Base-by-base conservation (phyloP, 2,888 invertebrate genomes). In the Argyresthia albistria region DNA sequence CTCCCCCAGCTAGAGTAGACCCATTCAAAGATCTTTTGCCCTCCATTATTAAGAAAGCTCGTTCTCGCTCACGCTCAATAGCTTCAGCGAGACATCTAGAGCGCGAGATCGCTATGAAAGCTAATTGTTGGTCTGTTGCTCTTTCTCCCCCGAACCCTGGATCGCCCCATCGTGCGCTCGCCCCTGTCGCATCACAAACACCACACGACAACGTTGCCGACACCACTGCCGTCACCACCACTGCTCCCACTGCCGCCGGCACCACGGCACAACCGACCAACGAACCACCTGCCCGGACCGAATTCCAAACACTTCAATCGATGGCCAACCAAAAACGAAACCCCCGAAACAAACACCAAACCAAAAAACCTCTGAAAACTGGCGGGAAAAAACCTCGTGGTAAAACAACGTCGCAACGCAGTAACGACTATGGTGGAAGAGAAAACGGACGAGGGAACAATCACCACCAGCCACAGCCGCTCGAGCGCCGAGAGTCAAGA, bases 381-480 rank as follows among this genome's bases (percentile, higher is more conserved):
- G 58, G 64, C 58, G 59, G 58, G 57, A 60, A 59, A 61, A 60
- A 60, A 63, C 53, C 63, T 53, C 50, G 37, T 46, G 12, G 46
- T 8, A 48, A 52, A 52, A 47, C 66, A 59, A 68, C 56, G 54
- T 80, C 76, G 60, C 75, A 74, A 75, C 68, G 77, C 69, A 90
- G 89, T 70, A 91, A 91, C 72, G 92, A 92, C 61, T 91, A 91
- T 59, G 88, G 89, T 58, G 80, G 83, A 15, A 83, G 89, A 39
- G 91, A 90, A 59, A 89, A 90, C 54, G 90, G 84, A 4, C 76
- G 82, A 67, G 89, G 73, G 74, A 90, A 70, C 71, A 25, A 25
- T 25, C 37, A 39, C 8, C 59, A 55, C 87, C 88, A 64, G 43
- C 89, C 83, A 57, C 90, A 89, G 53, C 86, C 80, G 12, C 62